Base-by-base conservation (phyloP, 2,888 invertebrate genomes). In the Synergus japonicus region DNA sequence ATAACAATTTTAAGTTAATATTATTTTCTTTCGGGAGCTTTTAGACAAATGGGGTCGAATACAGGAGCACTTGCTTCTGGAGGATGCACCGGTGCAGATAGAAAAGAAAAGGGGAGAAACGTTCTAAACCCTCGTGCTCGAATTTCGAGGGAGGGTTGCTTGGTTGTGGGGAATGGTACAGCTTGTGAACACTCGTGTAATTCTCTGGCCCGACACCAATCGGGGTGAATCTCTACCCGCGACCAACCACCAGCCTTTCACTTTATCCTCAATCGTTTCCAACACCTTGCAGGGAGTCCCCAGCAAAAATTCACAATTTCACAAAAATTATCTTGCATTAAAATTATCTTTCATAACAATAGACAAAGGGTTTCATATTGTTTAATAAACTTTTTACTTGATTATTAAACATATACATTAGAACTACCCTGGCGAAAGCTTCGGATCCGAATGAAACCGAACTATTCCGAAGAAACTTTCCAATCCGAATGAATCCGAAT, bases 131-230 rank as follows among this genome's bases (percentile, higher is more conserved):
- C 86, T 87, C 86, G 85, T 83, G 83, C 83, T 85, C 78, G 82
- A 87, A 80, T 86, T 89, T 85, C 85, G 81, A 80, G 85, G 80
- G 84, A 83, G 83, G 85, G 84, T 83, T 82, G 84, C 83, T 15
- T 49, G n/a, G n/a, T 4, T 22, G 43, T 43, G 85, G 83, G 87
- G 87, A 86, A 86, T 88, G 87, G 89, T 89, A 87, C 90, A 87
- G 89, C 88, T 90, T 90, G 91, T 90, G 90, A 90, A 88, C 90
- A 90, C 90, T 91, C 88, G 90, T 90, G 91, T 90, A 88, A 90
- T 90, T 89, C 89, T 88, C 89, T 88, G 87, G 86, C 87, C 82
- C 87, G 80, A 87, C 87, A 90, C 87, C 88, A 88, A 86, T 79
- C 85, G 73, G 78, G 85, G 89, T 90, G 90, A 90, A 90, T 89